These are phyloP conservation scores for Hemibagrus wyckioides DNA, from an alignment of 2,113 vertebrate species.

Conservation along the genomic window DNA sequence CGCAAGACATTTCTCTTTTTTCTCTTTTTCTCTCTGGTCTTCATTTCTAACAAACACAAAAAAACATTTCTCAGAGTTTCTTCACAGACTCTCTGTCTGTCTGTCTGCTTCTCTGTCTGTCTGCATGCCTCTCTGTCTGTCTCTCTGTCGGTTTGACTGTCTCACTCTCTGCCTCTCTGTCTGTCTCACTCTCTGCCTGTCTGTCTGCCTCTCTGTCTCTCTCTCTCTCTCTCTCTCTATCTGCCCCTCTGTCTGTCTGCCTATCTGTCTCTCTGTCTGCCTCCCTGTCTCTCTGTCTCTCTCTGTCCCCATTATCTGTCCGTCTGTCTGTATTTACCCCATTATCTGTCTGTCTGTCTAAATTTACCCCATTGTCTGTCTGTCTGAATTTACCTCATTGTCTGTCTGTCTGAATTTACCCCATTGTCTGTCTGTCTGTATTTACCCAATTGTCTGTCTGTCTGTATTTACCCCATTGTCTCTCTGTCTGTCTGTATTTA, in stretches of 20 bases:
- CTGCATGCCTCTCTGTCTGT: not conserved
- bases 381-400: not conserved
- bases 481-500: not conserved
- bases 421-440: not conserved
- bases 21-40: not conserved
- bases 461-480: not conserved
- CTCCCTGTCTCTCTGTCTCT: too few species aligned
- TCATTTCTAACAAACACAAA: too few species aligned
- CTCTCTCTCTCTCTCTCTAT: too few species aligned
- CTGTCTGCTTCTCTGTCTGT: too few species aligned
- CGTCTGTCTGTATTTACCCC: not conserved
- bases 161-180: not conserved
- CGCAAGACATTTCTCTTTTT: too few species aligned
- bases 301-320: not conserved
- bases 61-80: too few species aligned
- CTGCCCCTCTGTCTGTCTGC: not conserved
- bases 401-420: not conserved
- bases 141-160: not conserved
- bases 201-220: not conserved
- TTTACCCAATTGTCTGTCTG: not conserved
- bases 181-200: not conserved
- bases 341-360: not conserved
- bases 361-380: not conserved
- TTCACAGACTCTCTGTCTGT: not conserved
- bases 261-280: not conserved